These are phyloP conservation scores for Tenthredo livida DNA, from an alignment of 2,888 invertebrate species.

Conservation along the genomic window DNA sequence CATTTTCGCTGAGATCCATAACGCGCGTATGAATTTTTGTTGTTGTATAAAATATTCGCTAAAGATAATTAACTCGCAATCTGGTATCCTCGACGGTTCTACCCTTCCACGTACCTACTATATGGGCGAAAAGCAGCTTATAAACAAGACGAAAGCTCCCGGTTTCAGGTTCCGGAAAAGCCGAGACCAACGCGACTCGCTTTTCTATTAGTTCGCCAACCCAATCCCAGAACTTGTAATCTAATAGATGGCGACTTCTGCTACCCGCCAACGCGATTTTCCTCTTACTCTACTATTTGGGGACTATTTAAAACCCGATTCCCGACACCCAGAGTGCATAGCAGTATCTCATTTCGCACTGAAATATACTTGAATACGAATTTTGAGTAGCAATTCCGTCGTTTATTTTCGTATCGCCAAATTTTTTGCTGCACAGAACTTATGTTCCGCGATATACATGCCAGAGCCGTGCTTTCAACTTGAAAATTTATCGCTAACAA, in stretches of 20 bases:
- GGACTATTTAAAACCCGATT: constrained; percentile 8
- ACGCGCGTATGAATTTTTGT: background rate
- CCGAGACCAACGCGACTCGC: background rate
- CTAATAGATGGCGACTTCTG: constrained; percentile 17
- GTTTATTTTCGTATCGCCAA: background rate
- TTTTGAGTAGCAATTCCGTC: background rate
- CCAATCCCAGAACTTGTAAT: constrained; percentile 9
- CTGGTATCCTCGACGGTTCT: background rate
- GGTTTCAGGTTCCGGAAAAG: constrained; percentile 1
- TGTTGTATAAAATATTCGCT: background rate
- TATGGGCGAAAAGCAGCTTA: background rate
- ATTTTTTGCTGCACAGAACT: background rate
- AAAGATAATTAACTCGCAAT: background rate
- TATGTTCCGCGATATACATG: background rate
- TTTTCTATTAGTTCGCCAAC: background rate
- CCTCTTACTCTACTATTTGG: constrained; percentile 1
- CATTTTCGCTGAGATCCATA: background rate
- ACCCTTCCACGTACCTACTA: background rate
- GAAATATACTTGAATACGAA: constrained; percentile 14
- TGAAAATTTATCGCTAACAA: background rate
- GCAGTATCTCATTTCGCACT: background rate
- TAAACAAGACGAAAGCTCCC: background rate
- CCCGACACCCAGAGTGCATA: background rate
- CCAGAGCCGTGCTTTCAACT: background rate
- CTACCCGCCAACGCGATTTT: background rate